Percentiles rank a stretch among this genome's conserved stretches.
Evolutionary conservation across 1,140 invertebrate species (phyloP).

Genomic region (Epicauta chinensis): DNA sequence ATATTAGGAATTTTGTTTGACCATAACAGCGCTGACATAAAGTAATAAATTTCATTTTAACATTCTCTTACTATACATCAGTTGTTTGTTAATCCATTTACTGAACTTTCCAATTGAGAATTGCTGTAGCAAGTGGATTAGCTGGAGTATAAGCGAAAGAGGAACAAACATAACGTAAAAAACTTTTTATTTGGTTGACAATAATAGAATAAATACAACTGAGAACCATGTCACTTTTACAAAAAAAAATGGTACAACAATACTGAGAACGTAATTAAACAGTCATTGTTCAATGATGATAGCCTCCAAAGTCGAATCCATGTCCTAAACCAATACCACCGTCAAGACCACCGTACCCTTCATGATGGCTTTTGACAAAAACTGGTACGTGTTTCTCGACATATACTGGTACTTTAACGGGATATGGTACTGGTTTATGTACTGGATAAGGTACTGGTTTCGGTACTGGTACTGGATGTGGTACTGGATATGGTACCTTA

Average conservation of each 20-base stretch:
- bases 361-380: conserved; percentile 25
- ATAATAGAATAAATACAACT: conserved; percentile 15
- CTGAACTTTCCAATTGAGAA: neutral
- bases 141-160: too few relatives aligned
- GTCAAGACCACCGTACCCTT: conserved; percentile 11
- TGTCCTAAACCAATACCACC: conserved; percentile 9
- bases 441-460: conserved; percentile 42
- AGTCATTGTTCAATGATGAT: conserved; percentile 11
- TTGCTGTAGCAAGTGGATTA: too few relatives aligned
- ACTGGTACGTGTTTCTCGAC: conserved; percentile 34
- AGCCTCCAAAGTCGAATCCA: conserved; percentile 9
- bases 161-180: neutral
- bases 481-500: conserved; percentile 32
- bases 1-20: neutral
- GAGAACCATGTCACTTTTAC: conserved; percentile 2
- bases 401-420: conserved; percentile 38
- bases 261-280: conserved; percentile 18
- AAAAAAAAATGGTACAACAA: conserved; percentile 11
- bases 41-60: too few relatives aligned
- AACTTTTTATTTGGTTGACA: conserved; percentile 11
- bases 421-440: conserved; percentile 37
- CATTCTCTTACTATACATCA: neutral
- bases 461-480: conserved; percentile 37
- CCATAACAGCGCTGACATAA: too few relatives aligned
- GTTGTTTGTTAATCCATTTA: neutral